Evolutionary conservation across 2,797 vertebrate genomes (phyloP).

Genomic region (Sebastes steindachneri): DNA sequence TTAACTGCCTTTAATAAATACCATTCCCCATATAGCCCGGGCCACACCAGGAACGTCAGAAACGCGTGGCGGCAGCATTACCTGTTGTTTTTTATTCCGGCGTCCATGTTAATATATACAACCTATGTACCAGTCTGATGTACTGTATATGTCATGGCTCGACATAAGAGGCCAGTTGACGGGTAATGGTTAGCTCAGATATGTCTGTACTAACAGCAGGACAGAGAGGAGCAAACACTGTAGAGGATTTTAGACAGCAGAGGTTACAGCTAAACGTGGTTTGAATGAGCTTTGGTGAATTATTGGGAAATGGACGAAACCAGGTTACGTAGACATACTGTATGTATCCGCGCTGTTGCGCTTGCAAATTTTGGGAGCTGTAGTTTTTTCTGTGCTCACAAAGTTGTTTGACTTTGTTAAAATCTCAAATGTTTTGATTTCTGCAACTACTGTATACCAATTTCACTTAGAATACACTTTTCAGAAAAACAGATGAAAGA

Average conservation of each 20-base stretch:
- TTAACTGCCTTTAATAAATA: too few species aligned
- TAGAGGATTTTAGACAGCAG: neutral
- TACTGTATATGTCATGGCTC: neutral
- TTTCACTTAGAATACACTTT: neutral
- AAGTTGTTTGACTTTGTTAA: neutral
- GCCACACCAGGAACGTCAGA: too few species aligned
- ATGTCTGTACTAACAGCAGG: neutral
- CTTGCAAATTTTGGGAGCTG: neutral
- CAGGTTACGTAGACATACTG: neutral
- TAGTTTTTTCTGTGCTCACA: neutral
- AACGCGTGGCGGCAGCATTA: too few species aligned
- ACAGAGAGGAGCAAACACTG: neutral
- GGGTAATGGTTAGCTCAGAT: neutral
- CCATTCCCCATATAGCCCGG: too few species aligned
- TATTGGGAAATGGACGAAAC: neutral
- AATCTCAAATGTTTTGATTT: neutral
- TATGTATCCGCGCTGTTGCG: neutral
- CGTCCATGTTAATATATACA: too few species aligned
- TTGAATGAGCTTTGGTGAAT: neutral
- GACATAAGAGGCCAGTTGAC: neutral
- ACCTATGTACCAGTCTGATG: too few species aligned
- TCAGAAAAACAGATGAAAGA: neutral
- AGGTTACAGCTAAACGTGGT: neutral
- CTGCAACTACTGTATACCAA: neutral
- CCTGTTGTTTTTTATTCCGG: too few species aligned